Conservation (phyloP, 2,797 vertebrate species). For the Varecia variegata region DNA sequence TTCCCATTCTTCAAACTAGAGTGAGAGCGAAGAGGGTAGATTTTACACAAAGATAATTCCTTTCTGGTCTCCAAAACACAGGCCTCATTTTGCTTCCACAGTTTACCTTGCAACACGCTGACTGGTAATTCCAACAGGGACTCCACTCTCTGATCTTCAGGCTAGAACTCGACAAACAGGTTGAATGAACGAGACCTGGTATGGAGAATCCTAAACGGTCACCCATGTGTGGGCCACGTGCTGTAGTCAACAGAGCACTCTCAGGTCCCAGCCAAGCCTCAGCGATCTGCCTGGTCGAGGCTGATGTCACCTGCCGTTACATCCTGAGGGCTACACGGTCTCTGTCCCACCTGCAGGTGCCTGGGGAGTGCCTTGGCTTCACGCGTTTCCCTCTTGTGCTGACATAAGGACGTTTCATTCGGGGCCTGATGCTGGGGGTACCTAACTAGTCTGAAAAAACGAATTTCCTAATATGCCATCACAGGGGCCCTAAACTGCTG, state of each 20-base stretch:
- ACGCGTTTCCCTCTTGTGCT: accelerated
- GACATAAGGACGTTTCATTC: neutral
- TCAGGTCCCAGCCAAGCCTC: neutral
- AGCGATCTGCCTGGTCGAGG: accelerated
- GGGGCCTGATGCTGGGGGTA: neutral
- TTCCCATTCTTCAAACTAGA: neutral
- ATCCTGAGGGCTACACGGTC: neutral
- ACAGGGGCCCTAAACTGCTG: accelerated
- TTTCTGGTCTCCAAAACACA: neutral
- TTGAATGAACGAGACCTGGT: accelerated
- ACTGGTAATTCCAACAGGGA: neutral
- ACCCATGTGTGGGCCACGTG: neutral
- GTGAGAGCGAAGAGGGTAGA: neutral
- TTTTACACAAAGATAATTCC: neutral
- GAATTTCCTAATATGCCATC: accelerated
- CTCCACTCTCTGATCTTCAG: accelerated
- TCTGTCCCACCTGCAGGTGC: accelerated
- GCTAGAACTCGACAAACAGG: too few species aligned
- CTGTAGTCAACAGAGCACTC: neutral
- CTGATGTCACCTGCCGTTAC: accelerated
- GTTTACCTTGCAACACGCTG: neutral
- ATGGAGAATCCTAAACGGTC: accelerated
- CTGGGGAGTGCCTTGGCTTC: neutral
- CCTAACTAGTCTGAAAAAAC: neutral
- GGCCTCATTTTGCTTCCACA: neutral